Evolutionary conservation across 2,797 vertebrate genomes (phyloP).

Genomic region (Eutrigla gurnardus): DNA sequence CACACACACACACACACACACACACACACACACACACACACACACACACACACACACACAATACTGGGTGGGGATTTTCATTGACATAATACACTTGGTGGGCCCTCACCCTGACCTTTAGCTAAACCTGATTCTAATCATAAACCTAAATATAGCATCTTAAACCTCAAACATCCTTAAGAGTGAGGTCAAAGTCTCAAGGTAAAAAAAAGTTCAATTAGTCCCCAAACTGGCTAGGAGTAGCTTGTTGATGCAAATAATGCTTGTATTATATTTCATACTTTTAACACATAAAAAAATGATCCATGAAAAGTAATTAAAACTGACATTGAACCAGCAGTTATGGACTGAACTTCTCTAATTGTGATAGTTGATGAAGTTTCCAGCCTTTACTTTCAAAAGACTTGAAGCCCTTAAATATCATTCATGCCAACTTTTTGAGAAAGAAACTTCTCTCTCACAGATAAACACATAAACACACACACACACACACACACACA

Average conservation of each 20-base stretch:
- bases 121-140: neutral
- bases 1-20: too few relatives aligned
- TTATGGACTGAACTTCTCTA: neutral
- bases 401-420: conserved; percentile 5
- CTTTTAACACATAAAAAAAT: conserved; percentile 17
- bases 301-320: conserved; percentile 18
- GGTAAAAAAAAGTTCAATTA: neutral
- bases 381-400: neutral
- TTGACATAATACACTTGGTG: neutral
- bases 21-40: neutral
- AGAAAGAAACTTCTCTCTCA: conserved; percentile 16
- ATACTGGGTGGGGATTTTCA: neutral
- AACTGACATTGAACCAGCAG: neutral
- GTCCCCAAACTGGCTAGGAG: neutral
- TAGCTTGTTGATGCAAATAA: conserved; percentile 15
- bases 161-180: neutral
- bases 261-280: conserved; percentile 13
- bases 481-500: conserved; percentile 23
- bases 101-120: neutral
- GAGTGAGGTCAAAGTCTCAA: neutral
- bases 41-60: neutral
- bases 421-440: neutral
- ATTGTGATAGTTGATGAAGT: neutral
- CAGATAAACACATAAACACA: neutral
- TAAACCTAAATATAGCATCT: neutral